Evolutionary conservation across 1,140 invertebrate genomes (phyloP).

Genomic region (Schlechtendalia chinensis): DNA sequence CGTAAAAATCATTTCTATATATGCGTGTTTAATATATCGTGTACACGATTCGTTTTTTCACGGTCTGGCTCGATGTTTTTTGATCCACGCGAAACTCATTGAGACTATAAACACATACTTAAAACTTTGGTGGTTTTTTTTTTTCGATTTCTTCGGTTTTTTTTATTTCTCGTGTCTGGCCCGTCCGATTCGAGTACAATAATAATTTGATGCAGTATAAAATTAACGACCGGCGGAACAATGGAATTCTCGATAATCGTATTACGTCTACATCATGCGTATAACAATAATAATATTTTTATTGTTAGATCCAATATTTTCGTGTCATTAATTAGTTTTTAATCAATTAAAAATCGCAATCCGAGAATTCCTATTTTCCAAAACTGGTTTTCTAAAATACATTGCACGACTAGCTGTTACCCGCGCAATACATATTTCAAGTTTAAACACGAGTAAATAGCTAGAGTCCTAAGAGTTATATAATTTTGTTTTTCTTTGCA

Average conservation of each 20-base stretch:
- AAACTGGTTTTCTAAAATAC: no score
- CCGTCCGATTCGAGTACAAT: neutral
- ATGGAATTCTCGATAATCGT: constrained; percentile 31
- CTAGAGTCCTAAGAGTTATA: no score
- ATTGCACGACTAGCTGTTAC: no score
- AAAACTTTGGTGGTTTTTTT: constrained; percentile 3
- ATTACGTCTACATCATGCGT: neutral
- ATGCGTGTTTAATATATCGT: neutral
- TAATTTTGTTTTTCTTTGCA: no score
- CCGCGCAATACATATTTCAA: no score
- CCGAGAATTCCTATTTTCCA: no score
- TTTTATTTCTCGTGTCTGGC: no score
- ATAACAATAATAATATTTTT: no score
- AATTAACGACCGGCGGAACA: constrained; percentile 32
- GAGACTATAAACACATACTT: constrained; percentile 23
- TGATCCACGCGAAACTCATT: constrained; percentile 21
- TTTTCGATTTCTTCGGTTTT: neutral
- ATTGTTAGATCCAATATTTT: no score
- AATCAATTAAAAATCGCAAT: no score
- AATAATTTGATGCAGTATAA: constrained; percentile 23
- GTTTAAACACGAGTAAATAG: no score
- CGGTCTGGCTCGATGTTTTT: constrained; percentile 27
- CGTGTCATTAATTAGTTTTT: no score
- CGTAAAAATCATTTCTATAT: constrained; percentile 20
- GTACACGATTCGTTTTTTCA: constrained; percentile 7